Evolutionary conservation across 2,113 vertebrate genomes (phyloP).

Genomic region (Chamaetylas fuelleborni): DNA sequence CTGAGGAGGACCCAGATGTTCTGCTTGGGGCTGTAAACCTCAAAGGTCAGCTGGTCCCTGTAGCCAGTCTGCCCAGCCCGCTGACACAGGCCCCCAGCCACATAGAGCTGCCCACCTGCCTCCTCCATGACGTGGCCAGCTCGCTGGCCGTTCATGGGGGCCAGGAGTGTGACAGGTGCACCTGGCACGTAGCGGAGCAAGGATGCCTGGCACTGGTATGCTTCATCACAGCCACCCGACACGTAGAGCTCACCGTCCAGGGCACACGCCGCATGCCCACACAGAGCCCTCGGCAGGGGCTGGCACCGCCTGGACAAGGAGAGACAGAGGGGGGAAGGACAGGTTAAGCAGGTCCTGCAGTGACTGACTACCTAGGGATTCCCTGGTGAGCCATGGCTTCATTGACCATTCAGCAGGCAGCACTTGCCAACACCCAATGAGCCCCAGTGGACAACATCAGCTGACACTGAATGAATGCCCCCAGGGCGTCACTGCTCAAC

Average conservation of each 20-base stretch:
- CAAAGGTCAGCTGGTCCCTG: constrained; percentile 75
- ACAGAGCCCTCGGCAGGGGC: constrained; percentile 69
- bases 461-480: background rate
- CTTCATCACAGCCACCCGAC: constrained; percentile 71
- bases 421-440: background rate
- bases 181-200: constrained; percentile 71
- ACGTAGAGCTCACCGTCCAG: constrained; percentile 74
- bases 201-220: constrained; percentile 40
- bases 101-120: constrained; percentile 70
- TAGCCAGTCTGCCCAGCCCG: constrained; percentile 40
- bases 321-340: background rate
- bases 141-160: constrained; percentile 73
- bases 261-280: constrained; percentile 73
- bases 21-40: constrained; percentile 69
- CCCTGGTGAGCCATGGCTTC: background rate
- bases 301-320: constrained; percentile 66
- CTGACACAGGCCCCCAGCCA: constrained; percentile 73
- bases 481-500: background rate
- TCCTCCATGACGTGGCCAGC: constrained; percentile 79
- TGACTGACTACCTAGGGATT: background rate
- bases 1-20: constrained; percentile 70
- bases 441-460: background rate
- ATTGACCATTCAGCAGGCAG: background rate
- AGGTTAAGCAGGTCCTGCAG: background rate
- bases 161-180: constrained; percentile 42